A percentile compares a stretch with the other conserved stretches of the same genome.
phyloP scores from a whole-genome alignment of 2,888 invertebrate genomes.

The Osmoderma eremita region DNA sequence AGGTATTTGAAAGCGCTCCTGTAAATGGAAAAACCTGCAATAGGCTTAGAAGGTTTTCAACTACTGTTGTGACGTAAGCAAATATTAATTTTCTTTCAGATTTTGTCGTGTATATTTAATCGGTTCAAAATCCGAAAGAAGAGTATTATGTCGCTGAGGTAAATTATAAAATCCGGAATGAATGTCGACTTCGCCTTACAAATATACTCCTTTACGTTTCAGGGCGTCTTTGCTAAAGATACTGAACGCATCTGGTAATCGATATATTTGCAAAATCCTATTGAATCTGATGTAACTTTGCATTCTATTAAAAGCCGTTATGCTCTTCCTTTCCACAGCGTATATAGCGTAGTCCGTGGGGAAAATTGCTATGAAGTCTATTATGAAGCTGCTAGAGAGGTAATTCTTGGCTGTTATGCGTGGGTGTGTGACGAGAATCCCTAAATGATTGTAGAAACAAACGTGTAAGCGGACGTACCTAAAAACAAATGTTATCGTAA shows the following conservation, averaged over 20 bases:
- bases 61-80: too few species aligned
- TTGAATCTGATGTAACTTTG: conserved; percentile 38
- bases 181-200: conserved; percentile 40
- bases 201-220: conserved; percentile 40
- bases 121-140: too few species aligned
- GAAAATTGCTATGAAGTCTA: conserved; percentile 41
- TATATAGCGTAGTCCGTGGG: conserved; percentile 40
- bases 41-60: neutral
- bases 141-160: too few species aligned
- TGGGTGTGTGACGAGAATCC: conserved; percentile 47
- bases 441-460: conserved; percentile 45
- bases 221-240: conserved; percentile 46
- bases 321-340: conserved; percentile 18
- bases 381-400: conserved; percentile 43
- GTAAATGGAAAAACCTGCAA: conserved; percentile 2
- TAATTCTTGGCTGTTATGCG: conserved; percentile 44
- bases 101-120: too few species aligned
- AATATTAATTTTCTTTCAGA: too few species aligned
- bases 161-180: too few species aligned
- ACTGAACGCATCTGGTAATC: conserved; percentile 48
- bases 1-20: conserved; percentile 37
- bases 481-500: conserved; percentile 21
- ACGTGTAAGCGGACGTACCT: conserved; percentile 46
- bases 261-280: conserved; percentile 50
- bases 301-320: conserved; percentile 16